Evolutionary conservation across 2,797 vertebrate genomes (phyloP).

Genomic region (Aselliscus stoliczkanus): DNA sequence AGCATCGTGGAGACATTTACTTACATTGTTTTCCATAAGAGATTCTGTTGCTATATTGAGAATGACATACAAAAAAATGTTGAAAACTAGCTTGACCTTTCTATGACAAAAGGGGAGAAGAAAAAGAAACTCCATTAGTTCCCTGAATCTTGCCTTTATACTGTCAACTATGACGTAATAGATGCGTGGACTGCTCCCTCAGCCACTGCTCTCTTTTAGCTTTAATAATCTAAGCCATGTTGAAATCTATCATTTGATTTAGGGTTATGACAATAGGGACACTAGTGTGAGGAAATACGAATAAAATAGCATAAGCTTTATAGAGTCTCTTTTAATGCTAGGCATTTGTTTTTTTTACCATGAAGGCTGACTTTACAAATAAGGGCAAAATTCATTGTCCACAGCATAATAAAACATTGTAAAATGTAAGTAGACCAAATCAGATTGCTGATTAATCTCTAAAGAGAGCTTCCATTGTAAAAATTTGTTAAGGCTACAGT

Average conservation of each 20-base stretch:
- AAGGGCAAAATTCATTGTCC: conserved; percentile 66
- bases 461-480: conserved; percentile 6
- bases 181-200: conserved; percentile 68
- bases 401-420: conserved; percentile 48
- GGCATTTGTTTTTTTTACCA: conserved; percentile 58
- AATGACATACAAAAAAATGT: conserved; percentile 84
- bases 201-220: conserved; percentile 68
- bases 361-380: conserved; percentile 48
- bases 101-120: conserved; percentile 76
- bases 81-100: conserved; percentile 85
- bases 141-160: conserved; percentile 78
- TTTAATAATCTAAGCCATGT: conserved; percentile 80
- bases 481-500: conserved; percentile 31
- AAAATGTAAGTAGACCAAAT: conserved; percentile 67
- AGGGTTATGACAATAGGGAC: conserved; percentile 71
- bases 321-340: conserved; percentile 53
- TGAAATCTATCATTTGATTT: conserved; percentile 73
- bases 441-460: conserved; percentile 45
- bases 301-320: conserved; percentile 66
- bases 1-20: conserved; percentile 88
- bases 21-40: conserved; percentile 87
- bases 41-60: conserved; percentile 85
- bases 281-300: conserved; percentile 64
- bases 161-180: conserved; percentile 82
- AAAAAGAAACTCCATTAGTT: conserved; percentile 79